Conservation (phyloP, 2,113 vertebrate species). For the Triplophysa siluroides region DNA sequence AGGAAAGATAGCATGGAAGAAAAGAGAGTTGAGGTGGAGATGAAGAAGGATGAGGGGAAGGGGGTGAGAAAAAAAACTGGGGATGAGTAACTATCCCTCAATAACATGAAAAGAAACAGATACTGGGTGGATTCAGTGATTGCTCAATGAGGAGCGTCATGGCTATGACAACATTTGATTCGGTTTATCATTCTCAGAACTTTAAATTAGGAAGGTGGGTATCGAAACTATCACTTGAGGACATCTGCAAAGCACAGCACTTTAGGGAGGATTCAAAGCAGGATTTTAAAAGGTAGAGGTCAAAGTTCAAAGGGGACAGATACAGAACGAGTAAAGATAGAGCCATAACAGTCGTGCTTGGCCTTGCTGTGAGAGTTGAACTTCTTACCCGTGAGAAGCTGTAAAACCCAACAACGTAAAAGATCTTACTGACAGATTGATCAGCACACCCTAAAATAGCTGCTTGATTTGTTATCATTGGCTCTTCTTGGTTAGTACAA, state of each 20-base stretch:
- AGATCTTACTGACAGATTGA: not conserved
- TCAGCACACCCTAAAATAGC: constrained; percentile 10
- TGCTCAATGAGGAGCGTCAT: not conserved
- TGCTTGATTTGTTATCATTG: constrained; percentile 37
- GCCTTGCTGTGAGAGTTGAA: constrained; percentile 55
- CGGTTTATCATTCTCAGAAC: not conserved
- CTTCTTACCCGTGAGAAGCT: constrained; percentile 12
- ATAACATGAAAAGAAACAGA: not conserved
- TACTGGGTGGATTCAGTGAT: not conserved
- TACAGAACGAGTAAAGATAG: constrained; percentile 48
- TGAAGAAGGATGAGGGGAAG: constrained; percentile 33
- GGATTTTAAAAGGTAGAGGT: not conserved
- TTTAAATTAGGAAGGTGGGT: not conserved
- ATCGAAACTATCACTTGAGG: constrained; percentile 1
- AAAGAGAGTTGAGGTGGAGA: constrained; percentile 34
- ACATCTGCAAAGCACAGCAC: constrained; percentile 60
- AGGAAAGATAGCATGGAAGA: constrained; percentile 50
- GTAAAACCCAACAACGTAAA: not conserved
- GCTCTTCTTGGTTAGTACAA: constrained; percentile 42
- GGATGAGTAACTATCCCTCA: constrained; percentile 71
- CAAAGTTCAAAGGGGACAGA: constrained; percentile 37
- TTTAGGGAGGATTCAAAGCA: constrained; percentile 48
- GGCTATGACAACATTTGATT: not conserved
- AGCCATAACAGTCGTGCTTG: constrained; percentile 64
- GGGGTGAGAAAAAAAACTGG: constrained; percentile 64